Evolutionary conservation across 2,113 vertebrate genomes (phyloP).

Genomic region (Aramus guarauna): DNA sequence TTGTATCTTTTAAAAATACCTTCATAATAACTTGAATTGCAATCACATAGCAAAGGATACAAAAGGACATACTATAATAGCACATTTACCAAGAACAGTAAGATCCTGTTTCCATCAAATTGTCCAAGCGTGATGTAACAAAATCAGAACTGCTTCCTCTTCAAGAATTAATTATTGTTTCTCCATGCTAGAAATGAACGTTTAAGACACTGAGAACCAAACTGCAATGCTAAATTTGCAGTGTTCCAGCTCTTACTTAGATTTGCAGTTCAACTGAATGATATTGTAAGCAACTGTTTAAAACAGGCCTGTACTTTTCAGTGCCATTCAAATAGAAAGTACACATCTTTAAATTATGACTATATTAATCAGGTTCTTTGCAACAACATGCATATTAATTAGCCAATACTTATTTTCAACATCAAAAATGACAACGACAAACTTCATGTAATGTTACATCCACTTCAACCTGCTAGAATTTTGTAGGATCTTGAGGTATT

Average conservation of each 20-base stretch:
- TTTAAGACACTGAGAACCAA: not conserved
- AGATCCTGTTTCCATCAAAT: not conserved
- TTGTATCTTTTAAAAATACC: not conserved
- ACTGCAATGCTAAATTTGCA: not conserved
- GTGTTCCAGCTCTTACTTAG: not conserved
- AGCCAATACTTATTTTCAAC: not conserved
- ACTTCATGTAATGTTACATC: not conserved
- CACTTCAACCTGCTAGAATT: not conserved
- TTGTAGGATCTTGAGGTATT: not conserved
- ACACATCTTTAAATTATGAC: not conserved
- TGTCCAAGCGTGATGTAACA: not conserved
- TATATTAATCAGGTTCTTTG: not conserved
- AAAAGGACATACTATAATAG: not conserved
- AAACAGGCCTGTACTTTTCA: not conserved
- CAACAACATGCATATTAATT: not conserved
- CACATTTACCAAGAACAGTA: not conserved
- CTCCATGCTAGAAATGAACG: not conserved
- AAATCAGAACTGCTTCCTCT: not conserved
- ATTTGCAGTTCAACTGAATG: not conserved
- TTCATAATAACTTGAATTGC: not conserved
- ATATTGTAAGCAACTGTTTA: not conserved
- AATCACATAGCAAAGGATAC: not conserved
- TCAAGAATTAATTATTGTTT: not conserved
- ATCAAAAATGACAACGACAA: not conserved
- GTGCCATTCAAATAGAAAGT: not conserved